These are phyloP conservation scores for Psylliodes chrysocephalus DNA, from an alignment of 2,888 invertebrate genomes.

Conservation along the genomic window DNA sequence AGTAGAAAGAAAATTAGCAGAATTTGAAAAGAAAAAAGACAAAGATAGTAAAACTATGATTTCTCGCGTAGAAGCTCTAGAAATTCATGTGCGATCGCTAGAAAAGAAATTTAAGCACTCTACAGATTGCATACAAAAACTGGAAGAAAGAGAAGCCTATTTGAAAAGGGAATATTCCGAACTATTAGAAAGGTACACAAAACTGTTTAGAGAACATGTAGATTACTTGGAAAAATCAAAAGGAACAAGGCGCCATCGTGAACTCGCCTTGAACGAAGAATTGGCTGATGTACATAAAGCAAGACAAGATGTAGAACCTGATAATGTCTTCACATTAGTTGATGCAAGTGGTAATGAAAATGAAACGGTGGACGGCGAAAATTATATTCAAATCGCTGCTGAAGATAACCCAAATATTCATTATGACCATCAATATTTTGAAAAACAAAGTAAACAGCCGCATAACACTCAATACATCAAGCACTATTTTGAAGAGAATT, in stretches of 20 bases:
- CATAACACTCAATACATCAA: no score
- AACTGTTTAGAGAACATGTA: background rate
- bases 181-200: background rate
- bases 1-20: background rate
- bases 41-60: background rate
- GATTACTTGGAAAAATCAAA: slow-evolving; percentile 6
- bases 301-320: no score
- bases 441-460: no score
- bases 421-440: no score
- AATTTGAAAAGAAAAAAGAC: background rate
- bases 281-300: background rate
- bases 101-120: slow-evolving; percentile 4
- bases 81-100: slow-evolving; percentile 1
- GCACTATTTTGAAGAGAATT: no score
- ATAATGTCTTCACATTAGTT: no score
- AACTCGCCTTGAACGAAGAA: background rate
- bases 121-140: background rate
- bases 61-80: background rate
- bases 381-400: no score
- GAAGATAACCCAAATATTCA: no score
- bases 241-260: background rate
- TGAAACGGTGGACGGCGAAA: no score
- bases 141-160: background rate
- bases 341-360: no score
- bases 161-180: slow-evolving; percentile 6